Base-by-base conservation (phyloP, 2,888 invertebrate genomes). In the Dromius quadrimaculatus region DNA sequence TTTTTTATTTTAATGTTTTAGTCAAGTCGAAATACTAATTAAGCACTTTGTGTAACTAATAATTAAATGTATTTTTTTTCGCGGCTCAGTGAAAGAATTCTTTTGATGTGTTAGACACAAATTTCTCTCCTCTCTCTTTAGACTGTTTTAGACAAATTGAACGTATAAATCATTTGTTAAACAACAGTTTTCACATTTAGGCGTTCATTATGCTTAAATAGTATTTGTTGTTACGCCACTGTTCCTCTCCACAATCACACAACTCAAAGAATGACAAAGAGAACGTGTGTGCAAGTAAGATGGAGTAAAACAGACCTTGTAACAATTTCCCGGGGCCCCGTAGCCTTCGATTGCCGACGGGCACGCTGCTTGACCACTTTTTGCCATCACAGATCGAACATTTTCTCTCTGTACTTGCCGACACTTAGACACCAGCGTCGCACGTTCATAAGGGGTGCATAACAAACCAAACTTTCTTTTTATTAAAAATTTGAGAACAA, bases 321-420 rank as follows among this genome's bases (percentile, higher is more conserved):
- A 83, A 83, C 81, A 81, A 81, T 81, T 81, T 80, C 80, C 79
- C 75, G 77, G 79, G 76, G 57, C 65, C 74, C 80, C 78, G n/a
- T 81, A 81, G 81, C 81, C 80, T 81, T 81, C 80, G 77, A 75
- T 74, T 71, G 78, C 81, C 79, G 76, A 78, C 77, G 80, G 81
- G 78, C 72, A 73, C 70, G 62, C 32, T 11, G 61, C 38, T 32
- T 41, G 62, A 62, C 62, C 62, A 62, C 43, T 62, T 62, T 62
- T 62, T 62, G 62, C 62, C 62, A 62, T 41, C 62, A 23, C 13
- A 28, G 50, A 47, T 54, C 50, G 28, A 28, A 28, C 28, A 36
- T 54, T 54, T 62, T 28, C 41, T 38, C 38, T 34, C 17, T 61
- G 61, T 41, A 20, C 41, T 57, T 9, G 62, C 62, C 43, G 43